phyloP scores from a whole-genome alignment of 2,888 invertebrate species.

The Spodoptera exigua region DNA sequence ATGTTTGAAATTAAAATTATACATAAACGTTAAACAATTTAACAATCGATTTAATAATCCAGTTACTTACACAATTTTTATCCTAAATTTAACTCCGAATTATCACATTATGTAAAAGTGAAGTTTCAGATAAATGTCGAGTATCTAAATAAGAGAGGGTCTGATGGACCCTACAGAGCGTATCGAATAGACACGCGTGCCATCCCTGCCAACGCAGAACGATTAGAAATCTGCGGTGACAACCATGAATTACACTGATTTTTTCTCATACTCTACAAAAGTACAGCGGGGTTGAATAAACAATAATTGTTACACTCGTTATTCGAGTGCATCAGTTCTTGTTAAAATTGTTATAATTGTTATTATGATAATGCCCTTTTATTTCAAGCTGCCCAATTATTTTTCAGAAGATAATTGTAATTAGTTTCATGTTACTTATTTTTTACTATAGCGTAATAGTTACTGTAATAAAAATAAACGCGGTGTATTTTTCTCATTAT shows the following conservation, averaged over 20 bases:
- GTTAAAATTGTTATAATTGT: constrained; percentile 41
- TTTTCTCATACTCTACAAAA: constrained; percentile 65
- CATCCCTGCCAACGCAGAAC: constrained; percentile 42
- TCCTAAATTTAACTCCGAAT: constrained; percentile 3
- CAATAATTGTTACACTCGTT: constrained; percentile 58
- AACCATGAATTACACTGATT: constrained; percentile 70
- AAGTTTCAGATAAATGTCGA: constrained; percentile 30
- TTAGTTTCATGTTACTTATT: no score
- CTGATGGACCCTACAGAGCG: constrained; percentile 63
- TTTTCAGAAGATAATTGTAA: no score
- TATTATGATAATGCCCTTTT: constrained; percentile 8
- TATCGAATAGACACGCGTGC: constrained; percentile 75
- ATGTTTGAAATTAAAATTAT: no score
- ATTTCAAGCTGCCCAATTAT: no score
- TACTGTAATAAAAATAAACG: no score
- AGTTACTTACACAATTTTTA: no score
- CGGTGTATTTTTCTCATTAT: no score
- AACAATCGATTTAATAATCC: no score
- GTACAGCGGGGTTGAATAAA: constrained; percentile 65
- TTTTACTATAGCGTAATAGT: no score
- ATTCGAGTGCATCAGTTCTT: constrained; percentile 30
- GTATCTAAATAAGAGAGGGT: constrained; percentile 48
- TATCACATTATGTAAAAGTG: constrained; percentile 21
- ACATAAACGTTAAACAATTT: no score
- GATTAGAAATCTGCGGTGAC: constrained; percentile 77